A percentile compares a stretch with the other conserved stretches of the same genome.
Evolutionary conservation across 37 sponge, comb jelly and placozoan species (phyloP).

Genomic region (Oopsacas minuta): DNA sequence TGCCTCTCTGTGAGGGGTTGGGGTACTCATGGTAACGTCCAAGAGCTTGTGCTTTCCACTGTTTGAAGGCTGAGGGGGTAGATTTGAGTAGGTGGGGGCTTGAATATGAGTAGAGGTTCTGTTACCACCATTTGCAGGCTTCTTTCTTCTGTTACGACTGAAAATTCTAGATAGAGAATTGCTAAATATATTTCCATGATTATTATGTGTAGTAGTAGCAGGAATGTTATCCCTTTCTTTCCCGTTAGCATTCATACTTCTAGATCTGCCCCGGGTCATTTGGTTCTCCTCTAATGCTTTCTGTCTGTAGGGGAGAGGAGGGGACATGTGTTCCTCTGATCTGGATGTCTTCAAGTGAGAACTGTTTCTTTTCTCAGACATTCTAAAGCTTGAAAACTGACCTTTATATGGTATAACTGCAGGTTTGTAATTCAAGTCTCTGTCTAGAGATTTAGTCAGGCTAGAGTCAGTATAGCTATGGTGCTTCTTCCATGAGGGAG

Average conservation of each 20-base stretch:
- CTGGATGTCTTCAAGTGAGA: neutral
- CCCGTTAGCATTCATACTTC: neutral
- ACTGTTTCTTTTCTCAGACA: neutral
- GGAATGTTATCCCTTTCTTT: neutral
- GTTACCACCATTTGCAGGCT: neutral
- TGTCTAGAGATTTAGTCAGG: neutral
- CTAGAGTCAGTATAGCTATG: neutral
- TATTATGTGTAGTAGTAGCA: neutral
- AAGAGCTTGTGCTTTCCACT: neutral
- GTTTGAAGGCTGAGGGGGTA: neutral
- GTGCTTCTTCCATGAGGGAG: neutral
- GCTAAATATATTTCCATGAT: neutral
- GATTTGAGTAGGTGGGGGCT: constrained; percentile 9
- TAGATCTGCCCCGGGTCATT: neutral
- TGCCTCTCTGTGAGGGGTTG: neutral
- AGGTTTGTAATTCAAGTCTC: neutral
- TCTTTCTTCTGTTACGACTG: constrained; percentile 2
- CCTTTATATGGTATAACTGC: neutral
- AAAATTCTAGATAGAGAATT: neutral
- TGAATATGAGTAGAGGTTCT: neutral
- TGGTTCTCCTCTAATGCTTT: neutral
- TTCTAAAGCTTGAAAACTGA: neutral
- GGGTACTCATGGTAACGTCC: neutral
- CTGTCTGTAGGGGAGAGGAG: neutral
- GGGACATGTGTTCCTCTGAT: neutral